phyloP scores from a whole-genome alignment of 37 sponge, comb jelly and placozoan species.

The Axinella damicornis region DNA sequence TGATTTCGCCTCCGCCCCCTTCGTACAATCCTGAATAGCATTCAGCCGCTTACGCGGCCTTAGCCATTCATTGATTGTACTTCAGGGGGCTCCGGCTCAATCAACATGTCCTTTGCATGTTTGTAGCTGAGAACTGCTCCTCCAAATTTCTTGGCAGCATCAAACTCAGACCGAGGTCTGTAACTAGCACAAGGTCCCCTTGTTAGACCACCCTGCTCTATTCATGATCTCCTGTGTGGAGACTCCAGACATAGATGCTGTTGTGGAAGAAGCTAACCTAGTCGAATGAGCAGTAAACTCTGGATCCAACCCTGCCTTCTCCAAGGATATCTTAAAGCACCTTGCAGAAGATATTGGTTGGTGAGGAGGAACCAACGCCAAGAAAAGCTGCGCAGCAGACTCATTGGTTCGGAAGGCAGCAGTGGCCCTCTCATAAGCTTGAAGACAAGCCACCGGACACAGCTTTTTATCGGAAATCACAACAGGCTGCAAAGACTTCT shows the following conservation, averaged over 20 bases:
- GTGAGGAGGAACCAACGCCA: conserved; percentile 10
- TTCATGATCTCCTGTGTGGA: conserved; percentile 17
- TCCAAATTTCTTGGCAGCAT: too few relatives aligned
- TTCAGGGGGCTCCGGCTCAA: too few relatives aligned
- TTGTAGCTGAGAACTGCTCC: too few relatives aligned
- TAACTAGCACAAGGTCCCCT: conserved; percentile 1
- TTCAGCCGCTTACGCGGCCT: too few relatives aligned
- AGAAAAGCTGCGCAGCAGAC: conserved; percentile 15
- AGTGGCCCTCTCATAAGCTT: conserved; percentile 11
- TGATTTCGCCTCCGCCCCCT: too few relatives aligned
- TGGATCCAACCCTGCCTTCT: conserved; percentile 1
- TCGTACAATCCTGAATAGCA: too few relatives aligned
- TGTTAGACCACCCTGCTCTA: conserved; percentile 35
- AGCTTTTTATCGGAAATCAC: background rate
- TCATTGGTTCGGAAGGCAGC: background rate
- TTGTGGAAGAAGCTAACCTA: conserved; percentile 29
- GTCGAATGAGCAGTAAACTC: conserved; percentile 47
- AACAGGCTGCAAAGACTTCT: background rate
- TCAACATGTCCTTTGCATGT: too few relatives aligned
- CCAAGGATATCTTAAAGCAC: conserved; percentile 18
- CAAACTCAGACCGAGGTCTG: too few relatives aligned
- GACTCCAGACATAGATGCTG: conserved; percentile 24
- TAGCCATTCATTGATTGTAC: too few relatives aligned
- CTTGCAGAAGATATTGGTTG: conserved; percentile 24
- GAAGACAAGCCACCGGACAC: conserved; percentile 28